Base-by-base conservation (phyloP, 2,113 vertebrate species). In the Nesoenas mayeri region DNA sequence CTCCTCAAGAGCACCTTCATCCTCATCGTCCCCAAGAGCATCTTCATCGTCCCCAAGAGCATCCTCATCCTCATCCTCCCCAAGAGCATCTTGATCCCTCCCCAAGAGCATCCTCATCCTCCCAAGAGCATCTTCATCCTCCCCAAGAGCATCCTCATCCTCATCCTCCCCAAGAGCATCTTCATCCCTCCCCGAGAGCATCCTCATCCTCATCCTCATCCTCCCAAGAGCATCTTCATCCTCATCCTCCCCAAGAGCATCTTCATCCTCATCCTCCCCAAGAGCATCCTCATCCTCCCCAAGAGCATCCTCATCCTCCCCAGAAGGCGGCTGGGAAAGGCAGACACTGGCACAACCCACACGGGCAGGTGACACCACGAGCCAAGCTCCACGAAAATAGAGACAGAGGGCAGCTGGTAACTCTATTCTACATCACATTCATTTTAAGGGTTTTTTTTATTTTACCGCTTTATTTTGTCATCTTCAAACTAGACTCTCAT, bases 161-260 rank as follows among this genome's bases (percentile, higher is more conserved):
- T 44, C 42, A 17, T 17, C 15, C 42, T 44, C 15, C 15, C 42
- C 42, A 44, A 6, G 42, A 17, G 42, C 42, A 44, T 44, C 42
- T 15, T 44, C 42, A 44, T 17, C 42, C n/a, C n/a, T n/a, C n/a
- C n/a, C n/a, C n/a, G n/a, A n/a, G n/a, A n/a, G n/a, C n/a, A n/a
- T n/a, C n/a, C n/a, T n/a, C n/a, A n/a, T n/a, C n/a, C n/a, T n/a
- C 44, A 44, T 71, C 82, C 71, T 91, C 86, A 77, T 34, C 66
- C 80, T 85, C 70, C 60, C 61, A 36, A 36, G 36, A 36, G 36
- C 36, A 36, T 36, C 40, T 13, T 42, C 83, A 44, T 44, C 15
- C 42, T 44, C n/a, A n/a, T n/a, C n/a, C n/a, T n/a, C n/a, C n/a
- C n/a, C n/a, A n/a, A n/a, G n/a, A n/a, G n/a, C n/a, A n/a, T n/a